Percentiles rank a stretch among this genome's conserved stretches.
phyloP scores from a whole-genome alignment of 2,888 invertebrate species.

The Ecliptopera silaceata region DNA sequence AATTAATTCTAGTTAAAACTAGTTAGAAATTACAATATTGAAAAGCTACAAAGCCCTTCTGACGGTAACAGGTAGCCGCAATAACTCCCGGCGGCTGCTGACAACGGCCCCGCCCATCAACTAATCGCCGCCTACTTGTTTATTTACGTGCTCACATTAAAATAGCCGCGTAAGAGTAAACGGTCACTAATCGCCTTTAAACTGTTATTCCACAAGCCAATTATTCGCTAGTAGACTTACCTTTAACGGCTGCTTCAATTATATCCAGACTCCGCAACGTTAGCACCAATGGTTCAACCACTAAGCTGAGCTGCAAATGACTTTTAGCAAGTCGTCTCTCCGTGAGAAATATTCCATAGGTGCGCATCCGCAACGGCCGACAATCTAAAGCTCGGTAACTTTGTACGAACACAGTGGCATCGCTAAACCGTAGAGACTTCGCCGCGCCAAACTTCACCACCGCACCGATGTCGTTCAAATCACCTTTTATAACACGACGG shows the following conservation, averaged over 20 bases:
- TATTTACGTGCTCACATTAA: constrained; percentile 57
- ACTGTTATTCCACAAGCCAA: constrained; percentile 29
- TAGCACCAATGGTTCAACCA: constrained; percentile 66
- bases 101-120: constrained; percentile 59
- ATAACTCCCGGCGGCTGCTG: constrained; percentile 49
- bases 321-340: constrained; percentile 48
- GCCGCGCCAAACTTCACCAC: constrained; percentile 57
- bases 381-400: constrained; percentile 53
- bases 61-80: constrained; percentile 48
- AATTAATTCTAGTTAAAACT: constrained; percentile 12
- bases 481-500: constrained; percentile 70
- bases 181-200: constrained; percentile 30
- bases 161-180: constrained; percentile 37
- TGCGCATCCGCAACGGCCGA: constrained; percentile 57
- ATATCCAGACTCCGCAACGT: constrained; percentile 64
- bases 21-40: constrained; percentile 37
- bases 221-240: constrained; percentile 47
- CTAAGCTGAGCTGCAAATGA: constrained; percentile 52
- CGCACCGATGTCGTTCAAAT: constrained; percentile 66
- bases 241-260: constrained; percentile 72
- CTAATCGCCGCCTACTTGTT: constrained; percentile 76
- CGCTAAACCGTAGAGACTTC: constrained; percentile 62
- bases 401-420: constrained; percentile 65
- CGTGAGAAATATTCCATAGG: constrained; percentile 70
- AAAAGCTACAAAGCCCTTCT: constrained; percentile 35